Evolutionary conservation across 1,140 invertebrate genomes (phyloP).

Genomic region (Sminthurides bifidus): DNA sequence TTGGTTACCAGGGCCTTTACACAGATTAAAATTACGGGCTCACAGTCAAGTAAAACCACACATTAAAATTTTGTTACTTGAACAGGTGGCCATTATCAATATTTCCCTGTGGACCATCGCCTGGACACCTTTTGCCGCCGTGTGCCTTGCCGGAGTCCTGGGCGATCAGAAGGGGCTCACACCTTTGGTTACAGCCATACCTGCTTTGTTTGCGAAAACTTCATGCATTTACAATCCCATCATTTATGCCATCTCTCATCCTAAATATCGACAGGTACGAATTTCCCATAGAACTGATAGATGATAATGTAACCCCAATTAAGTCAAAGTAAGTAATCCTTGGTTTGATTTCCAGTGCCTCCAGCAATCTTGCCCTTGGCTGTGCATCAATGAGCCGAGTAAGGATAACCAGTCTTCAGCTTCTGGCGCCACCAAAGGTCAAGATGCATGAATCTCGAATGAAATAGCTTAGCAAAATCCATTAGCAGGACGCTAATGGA

Average conservation of each 20-base stretch:
- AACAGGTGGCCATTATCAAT: slow-evolving; percentile 36
- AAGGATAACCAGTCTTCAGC: slow-evolving; percentile 15
- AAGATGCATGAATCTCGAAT: background rate
- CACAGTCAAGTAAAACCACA: background rate
- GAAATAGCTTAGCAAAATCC: background rate
- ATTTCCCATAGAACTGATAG: background rate
- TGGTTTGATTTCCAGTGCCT: slow-evolving; percentile 12
- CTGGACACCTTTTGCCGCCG: slow-evolving; percentile 35
- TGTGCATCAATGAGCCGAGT: slow-evolving; percentile 19
- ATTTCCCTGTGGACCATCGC: slow-evolving; percentile 38
- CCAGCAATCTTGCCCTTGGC: slow-evolving; percentile 24
- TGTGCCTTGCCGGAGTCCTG: slow-evolving; percentile 38
- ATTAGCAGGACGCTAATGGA: background rate
- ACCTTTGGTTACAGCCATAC: slow-evolving; percentile 31
- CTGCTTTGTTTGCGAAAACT: slow-evolving; percentile 34
- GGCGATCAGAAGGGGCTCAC: slow-evolving; percentile 35
- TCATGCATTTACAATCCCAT: slow-evolving; percentile 35
- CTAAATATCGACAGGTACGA: slow-evolving; percentile 17
- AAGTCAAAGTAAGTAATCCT: background rate
- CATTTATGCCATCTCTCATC: slow-evolving; percentile 33
- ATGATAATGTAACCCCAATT: background rate
- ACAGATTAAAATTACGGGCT: background rate
- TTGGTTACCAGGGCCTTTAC: background rate
- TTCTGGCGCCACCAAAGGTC: slow-evolving; percentile 18
- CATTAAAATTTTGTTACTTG: background rate